Conservation (phyloP, 2,888 invertebrate genomes). For the Microctonus aethiopoides region DNA sequence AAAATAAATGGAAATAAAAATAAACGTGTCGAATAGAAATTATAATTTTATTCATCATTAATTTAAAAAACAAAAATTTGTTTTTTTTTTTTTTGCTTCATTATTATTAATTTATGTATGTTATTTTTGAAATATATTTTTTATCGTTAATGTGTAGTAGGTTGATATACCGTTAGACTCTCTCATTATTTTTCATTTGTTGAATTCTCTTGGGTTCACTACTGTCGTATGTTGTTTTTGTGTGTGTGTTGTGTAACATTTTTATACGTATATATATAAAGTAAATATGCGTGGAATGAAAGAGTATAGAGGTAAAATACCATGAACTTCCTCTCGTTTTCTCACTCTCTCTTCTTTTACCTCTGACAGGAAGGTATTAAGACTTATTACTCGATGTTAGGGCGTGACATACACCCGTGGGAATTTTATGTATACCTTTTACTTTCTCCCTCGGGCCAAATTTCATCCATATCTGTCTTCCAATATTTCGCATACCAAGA, state of each 20-base stretch:
- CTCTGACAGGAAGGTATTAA: conserved; percentile 40
- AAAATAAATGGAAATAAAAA: background rate
- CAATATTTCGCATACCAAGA: background rate
- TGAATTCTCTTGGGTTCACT: conserved; percentile 35
- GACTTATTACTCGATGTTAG: conserved; percentile 40
- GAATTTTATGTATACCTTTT: conserved; percentile 15
- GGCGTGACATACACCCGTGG: conserved; percentile 26
- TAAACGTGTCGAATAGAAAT: background rate
- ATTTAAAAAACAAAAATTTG: too few relatives aligned
- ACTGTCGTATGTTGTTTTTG: background rate
- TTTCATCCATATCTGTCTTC: conserved; percentile 11
- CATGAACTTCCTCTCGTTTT: conserved; percentile 1
- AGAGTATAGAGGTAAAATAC: conserved; percentile 20
- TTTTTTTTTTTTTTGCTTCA: conserved; percentile 2
- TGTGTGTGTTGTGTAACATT: background rate
- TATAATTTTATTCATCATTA: background rate
- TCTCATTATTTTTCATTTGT: conserved; percentile 51
- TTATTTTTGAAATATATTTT: background rate
- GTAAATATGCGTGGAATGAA: background rate
- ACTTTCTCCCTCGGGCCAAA: conserved; percentile 5
- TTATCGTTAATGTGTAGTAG: conserved; percentile 14
- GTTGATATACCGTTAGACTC: conserved; percentile 45
- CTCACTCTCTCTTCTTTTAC: background rate
- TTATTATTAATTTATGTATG: conserved; percentile 3
- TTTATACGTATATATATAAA: background rate